Conservation (phyloP, 2,888 invertebrate species). For the Mallateleia sp. region DNA sequence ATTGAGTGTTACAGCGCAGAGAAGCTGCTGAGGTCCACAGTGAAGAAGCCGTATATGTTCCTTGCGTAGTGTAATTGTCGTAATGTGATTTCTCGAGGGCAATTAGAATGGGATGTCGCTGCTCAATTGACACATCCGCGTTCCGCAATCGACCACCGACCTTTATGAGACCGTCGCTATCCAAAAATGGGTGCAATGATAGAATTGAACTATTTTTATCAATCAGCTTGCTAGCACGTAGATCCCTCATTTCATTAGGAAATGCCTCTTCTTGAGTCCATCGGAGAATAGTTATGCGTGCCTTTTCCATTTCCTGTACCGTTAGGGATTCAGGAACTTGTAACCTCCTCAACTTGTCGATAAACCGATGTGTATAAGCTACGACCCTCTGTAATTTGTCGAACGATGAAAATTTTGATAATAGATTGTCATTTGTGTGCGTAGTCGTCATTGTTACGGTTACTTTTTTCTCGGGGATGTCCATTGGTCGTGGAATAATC, state of each 20-base stretch:
- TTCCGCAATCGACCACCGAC: neutral
- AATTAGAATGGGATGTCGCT: no score
- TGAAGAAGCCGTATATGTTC: neutral
- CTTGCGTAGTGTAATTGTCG: neutral
- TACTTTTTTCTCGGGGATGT: neutral
- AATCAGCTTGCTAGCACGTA: neutral
- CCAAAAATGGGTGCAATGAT: neutral
- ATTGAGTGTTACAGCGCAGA: neutral
- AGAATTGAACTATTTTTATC: neutral
- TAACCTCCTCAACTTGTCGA: neutral
- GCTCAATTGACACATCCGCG: neutral
- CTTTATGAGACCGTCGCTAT: neutral
- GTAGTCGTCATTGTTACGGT: neutral
- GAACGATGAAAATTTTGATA: constrained; percentile 22
- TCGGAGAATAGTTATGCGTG: neutral
- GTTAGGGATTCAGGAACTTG: neutral
- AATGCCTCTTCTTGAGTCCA: constrained; percentile 10
- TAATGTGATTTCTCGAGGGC: neutral
- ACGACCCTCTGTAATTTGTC: constrained; percentile 2
- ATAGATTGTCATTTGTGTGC: neutral
- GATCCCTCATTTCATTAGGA: neutral
- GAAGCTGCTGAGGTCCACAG: neutral
- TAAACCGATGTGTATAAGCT: constrained; percentile 5
- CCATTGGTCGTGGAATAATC: neutral
- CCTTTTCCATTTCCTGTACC: constrained; percentile 2